phyloP scores from a whole-genome alignment of 2,113 vertebrate genomes.

The Tupaia chinensis region DNA sequence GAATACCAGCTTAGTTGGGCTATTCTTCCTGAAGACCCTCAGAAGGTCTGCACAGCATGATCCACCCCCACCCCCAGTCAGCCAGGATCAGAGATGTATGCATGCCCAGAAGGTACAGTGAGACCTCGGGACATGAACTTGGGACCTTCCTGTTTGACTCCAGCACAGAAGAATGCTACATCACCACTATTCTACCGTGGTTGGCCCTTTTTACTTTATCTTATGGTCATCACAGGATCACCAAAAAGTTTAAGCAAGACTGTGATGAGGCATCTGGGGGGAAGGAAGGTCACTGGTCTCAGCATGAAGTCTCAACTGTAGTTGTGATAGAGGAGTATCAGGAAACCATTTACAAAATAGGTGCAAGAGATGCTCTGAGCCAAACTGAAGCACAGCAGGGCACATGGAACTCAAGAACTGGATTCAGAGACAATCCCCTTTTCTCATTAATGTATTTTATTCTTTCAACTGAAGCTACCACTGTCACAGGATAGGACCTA shows the following conservation, averaged over 20 bases:
- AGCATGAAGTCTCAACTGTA: too few species aligned
- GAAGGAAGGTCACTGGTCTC: neutral
- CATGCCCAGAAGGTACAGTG: too few species aligned
- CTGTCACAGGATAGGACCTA: neutral
- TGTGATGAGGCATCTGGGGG: neutral
- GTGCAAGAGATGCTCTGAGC: neutral
- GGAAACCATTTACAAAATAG: neutral
- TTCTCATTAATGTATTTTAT: neutral
- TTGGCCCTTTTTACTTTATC: neutral
- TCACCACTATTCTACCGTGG: too few species aligned
- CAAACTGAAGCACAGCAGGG: neutral
- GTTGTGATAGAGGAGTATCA: neutral
- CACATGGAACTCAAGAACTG: neutral
- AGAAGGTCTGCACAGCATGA: too few species aligned
- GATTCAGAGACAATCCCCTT: neutral
- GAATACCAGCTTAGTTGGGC: neutral
- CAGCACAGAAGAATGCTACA: too few species aligned
- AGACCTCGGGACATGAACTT: too few species aligned
- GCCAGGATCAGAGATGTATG: too few species aligned
- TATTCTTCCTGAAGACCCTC: too few species aligned
- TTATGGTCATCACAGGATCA: neutral
- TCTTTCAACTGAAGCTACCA: neutral
- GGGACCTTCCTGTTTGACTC: too few species aligned
- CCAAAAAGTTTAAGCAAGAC: neutral
- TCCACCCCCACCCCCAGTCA: too few species aligned